A percentile compares a stretch with the other conserved stretches of the same genome.
Evolutionary conservation across 2,113 vertebrate genomes (phyloP).

Genomic region (Zosterops lateralis): DNA sequence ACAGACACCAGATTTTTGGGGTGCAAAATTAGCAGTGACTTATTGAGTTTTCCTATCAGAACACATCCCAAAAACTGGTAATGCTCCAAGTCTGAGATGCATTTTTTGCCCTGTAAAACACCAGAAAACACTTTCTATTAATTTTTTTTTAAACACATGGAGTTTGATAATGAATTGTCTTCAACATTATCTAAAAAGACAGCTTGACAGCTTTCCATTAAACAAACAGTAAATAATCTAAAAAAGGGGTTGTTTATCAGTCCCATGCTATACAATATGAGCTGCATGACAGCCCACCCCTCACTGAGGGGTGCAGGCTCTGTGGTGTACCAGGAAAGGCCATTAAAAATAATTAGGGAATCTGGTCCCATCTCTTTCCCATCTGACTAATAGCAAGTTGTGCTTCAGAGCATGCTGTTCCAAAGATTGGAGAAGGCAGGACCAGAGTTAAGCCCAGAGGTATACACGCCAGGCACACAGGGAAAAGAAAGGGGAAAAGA

Average conservation of each 20-base stretch:
- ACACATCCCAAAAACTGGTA: background rate
- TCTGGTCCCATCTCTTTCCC: background rate
- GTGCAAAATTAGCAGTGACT: background rate
- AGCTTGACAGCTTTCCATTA: background rate
- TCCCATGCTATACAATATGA: background rate
- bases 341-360: background rate
- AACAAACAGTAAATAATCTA: background rate
- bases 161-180: background rate
- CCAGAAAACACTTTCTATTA: background rate
- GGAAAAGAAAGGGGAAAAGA: background rate
- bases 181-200: background rate
- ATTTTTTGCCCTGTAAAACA: background rate
- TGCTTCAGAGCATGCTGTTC: background rate
- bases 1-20: background rate
- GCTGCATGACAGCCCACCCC: background rate
- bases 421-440: background rate
- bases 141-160: accelerated
- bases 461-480: background rate
- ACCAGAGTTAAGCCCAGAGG: background rate
- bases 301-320: background rate
- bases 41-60: background rate
- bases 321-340: background rate
- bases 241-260: background rate
- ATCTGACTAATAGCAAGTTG: background rate
- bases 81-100: background rate